These are phyloP conservation scores for Mesaphorura yosii DNA, from an alignment of 1,140 invertebrate species.

Conservation along the genomic window DNA sequence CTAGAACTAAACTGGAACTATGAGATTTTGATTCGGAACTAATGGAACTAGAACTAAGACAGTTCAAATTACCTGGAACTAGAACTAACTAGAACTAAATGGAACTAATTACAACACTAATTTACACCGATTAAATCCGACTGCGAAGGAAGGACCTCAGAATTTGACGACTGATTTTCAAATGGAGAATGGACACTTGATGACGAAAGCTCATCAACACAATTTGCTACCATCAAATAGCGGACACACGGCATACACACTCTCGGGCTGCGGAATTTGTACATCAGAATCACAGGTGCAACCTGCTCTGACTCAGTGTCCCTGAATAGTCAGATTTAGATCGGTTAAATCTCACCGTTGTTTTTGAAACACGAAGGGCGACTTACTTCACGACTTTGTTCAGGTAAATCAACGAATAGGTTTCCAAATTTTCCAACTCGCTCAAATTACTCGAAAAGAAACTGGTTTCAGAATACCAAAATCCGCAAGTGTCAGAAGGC, in stretches of 20 bases:
- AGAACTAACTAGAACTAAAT: no score
- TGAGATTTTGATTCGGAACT: no score
- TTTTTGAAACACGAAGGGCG: neutral
- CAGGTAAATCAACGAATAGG: constrained; percentile 65
- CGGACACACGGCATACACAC: constrained; percentile 68
- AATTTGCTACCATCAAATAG: constrained; percentile 61
- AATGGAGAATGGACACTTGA: no score
- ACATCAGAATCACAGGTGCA: constrained; percentile 65
- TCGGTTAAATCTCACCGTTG: no score
- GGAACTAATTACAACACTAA: no score
- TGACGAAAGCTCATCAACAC: no score
- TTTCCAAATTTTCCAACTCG: constrained; percentile 67
- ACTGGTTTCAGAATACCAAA: constrained; percentile 75
- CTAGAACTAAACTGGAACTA: no score
- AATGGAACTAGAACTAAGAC: no score
- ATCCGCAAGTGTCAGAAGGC: constrained; percentile 69
- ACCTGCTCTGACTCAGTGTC: constrained; percentile 66
- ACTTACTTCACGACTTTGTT: constrained; percentile 56
- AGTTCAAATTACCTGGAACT: no score
- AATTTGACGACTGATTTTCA: no score
- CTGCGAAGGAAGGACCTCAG: no score
- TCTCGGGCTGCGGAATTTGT: constrained; percentile 68
- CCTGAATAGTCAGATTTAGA: neutral
- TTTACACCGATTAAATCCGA: no score
- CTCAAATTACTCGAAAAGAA: constrained; percentile 66